These are phyloP conservation scores for Drosophila incognita DNA, from an alignment of 2,888 invertebrate species.

Conservation along the genomic window DNA sequence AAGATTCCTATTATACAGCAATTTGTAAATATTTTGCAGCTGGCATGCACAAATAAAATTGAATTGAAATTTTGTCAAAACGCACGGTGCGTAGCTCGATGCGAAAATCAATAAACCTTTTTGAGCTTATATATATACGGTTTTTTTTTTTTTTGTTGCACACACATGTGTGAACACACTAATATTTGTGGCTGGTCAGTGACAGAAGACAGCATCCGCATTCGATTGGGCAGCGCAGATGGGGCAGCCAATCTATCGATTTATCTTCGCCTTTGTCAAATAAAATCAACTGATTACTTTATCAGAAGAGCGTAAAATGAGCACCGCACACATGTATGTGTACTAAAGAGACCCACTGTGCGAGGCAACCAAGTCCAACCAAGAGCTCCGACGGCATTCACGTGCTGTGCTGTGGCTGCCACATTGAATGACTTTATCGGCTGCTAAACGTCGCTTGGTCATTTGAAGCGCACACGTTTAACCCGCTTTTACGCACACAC, in stretches of 20 bases:
- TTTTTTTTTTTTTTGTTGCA: background rate
- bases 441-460: constrained; percentile 80
- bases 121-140: background rate
- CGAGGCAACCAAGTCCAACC: background rate
- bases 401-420: constrained; percentile 62
- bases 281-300: constrained; percentile 81
- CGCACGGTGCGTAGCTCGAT: constrained; percentile 37
- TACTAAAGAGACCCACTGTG: constrained; percentile 6
- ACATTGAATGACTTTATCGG: constrained; percentile 78
- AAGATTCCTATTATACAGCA: constrained; percentile 33
- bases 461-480: constrained; percentile 79
- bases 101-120: constrained; percentile 61
- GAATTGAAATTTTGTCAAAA: constrained; percentile 36
- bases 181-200: constrained; percentile 62
- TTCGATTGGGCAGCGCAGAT: constrained; percentile 5
- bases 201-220: constrained; percentile 31
- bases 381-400: constrained; percentile 60
- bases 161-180: background rate
- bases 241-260: constrained; percentile 60
- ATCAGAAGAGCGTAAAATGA: constrained; percentile 77
- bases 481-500: constrained; percentile 73
- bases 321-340: constrained; percentile 30
- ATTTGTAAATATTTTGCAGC: constrained; percentile 60
- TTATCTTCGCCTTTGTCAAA: constrained; percentile 71
- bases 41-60: constrained; percentile 49